Conservation (phyloP, 2,888 invertebrate species). For the Opisthograptis luteolata region DNA sequence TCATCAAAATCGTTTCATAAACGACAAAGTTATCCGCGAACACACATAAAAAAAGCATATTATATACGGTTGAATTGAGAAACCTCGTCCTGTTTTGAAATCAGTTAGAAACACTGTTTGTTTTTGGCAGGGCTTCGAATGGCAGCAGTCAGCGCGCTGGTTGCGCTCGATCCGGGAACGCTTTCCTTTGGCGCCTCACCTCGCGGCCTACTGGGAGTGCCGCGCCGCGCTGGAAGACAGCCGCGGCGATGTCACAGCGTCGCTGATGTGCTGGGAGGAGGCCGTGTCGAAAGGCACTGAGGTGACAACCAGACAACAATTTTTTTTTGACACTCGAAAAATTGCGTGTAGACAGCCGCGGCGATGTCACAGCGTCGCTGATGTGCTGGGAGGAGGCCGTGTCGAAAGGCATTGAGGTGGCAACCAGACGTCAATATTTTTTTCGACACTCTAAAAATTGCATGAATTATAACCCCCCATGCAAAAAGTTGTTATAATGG, state of each 20-base stretch:
- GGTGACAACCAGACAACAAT: too few relatives aligned
- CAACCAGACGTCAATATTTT: too few relatives aligned
- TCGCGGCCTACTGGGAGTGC: conserved; percentile 85
- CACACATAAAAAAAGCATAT: too few relatives aligned
- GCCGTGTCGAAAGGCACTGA: conserved; percentile 84
- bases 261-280: conserved; percentile 84
- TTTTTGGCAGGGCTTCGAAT: conserved; percentile 74
- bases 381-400: conserved; percentile 85
- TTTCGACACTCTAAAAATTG: background rate
- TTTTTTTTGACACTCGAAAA: background rate
- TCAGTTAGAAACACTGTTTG: background rate
- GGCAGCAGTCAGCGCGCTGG: conserved; percentile 83
- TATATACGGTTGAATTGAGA: too few relatives aligned
- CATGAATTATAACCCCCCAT: too few relatives aligned
- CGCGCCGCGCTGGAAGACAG: conserved; percentile 83
- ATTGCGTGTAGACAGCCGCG: conserved; percentile 63
- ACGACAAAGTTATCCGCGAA: too few relatives aligned
- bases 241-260: conserved; percentile 79
- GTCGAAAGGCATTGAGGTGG: conserved; percentile 84
- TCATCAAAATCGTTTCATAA: too few relatives aligned
- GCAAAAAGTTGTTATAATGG: too few relatives aligned
- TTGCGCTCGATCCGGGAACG: conserved; percentile 76
- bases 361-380: conserved; percentile 82
- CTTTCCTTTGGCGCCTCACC: conserved; percentile 64
- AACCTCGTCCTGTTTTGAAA: too few relatives aligned